Base-by-base conservation (phyloP, 2,888 invertebrate genomes). In the Ditylenchus weischeri region DNA sequence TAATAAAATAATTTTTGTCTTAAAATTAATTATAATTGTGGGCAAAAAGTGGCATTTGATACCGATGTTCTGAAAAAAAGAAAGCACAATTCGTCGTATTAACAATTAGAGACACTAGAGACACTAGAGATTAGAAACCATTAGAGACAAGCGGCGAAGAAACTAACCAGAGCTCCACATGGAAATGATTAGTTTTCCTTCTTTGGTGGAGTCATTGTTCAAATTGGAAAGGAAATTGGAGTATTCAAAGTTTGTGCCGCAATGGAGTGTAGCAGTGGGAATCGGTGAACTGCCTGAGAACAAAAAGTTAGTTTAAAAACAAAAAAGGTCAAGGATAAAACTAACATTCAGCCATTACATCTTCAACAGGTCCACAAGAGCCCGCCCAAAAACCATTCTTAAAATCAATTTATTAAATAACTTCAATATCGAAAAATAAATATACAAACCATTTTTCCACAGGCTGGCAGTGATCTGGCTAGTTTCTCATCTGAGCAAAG, bases 351-450 rank as follows among this genome's bases (percentile, higher is more conserved):
- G 48, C 35, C 75, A 75, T 43, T 73, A 77, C 19, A 71, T 71
- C 64, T 75, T 75, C 29, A 19, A 48, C 29, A 21, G 54, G 54
- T 23, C 23, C 29, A 29, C 54, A 54, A 29, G 54, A 23, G 23
- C 77, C 77, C 5, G 77, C 74, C 77, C 77, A 76, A 18, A 77
- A 62, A 10, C 76, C 76, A 49, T 75, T 70, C 71, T 73, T 48
- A 57, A 68, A 50, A 15, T 29, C 11, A 18, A 11, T 11, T 59
- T 5, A 15, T 43, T 13, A 43, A 11, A 49, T 15, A 36, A 1
- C 1, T 4, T 59, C 15, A n/a, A 11, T 18, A 54, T 21, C 2
- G n/a, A 54, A 13, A 62, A 64, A 3, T 57, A 13, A 7, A 54
- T 23, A 54, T 7, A 54, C 54, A 23, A 15, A 76, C 76, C 62